phyloP scores from a whole-genome alignment of 1,140 invertebrate genomes.

The Drosophila ogumai region DNA sequence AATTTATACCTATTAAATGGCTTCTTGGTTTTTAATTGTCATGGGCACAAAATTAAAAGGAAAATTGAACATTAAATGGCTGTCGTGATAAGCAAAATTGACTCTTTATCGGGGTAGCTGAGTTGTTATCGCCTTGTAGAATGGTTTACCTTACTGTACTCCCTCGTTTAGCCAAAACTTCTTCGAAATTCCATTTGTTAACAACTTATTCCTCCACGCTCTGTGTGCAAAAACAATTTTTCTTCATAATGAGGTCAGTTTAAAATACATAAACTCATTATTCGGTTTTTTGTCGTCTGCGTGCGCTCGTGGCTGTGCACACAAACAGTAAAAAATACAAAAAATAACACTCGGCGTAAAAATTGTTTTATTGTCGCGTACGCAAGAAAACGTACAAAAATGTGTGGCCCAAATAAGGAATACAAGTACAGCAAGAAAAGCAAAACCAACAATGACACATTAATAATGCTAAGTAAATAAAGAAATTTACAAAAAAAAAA shows the following conservation, averaged over 20 bases:
- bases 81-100: constrained; percentile 10
- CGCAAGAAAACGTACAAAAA: constrained; percentile 63
- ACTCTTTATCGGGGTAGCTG: constrained; percentile 11
- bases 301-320: constrained; percentile 41
- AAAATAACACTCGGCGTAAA: constrained; percentile 43
- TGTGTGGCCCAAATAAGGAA: constrained; percentile 60
- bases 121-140: constrained; percentile 3
- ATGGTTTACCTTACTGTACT: constrained; percentile 13
- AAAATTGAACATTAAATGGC: neutral
- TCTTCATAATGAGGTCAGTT: constrained; percentile 50
- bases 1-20: too few species aligned
- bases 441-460: constrained; percentile 39
- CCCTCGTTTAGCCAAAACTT: constrained; percentile 24
- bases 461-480: constrained; percentile 59
- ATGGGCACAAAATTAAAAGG: too few species aligned
- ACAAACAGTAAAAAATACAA: constrained; percentile 42
- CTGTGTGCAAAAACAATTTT: constrained; percentile 52
- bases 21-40: neutral
- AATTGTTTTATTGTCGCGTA: constrained; percentile 59
- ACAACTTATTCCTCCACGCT: constrained; percentile 39
- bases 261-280: constrained; percentile 63
- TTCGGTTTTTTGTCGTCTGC: constrained; percentile 41
- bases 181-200: constrained; percentile 39
- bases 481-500: constrained; percentile 40
- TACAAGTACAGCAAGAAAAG: constrained; percentile 30